These are phyloP conservation scores for Meiosimyza platycephala DNA, from an alignment of 2,888 invertebrate species.

Conservation along the genomic window DNA sequence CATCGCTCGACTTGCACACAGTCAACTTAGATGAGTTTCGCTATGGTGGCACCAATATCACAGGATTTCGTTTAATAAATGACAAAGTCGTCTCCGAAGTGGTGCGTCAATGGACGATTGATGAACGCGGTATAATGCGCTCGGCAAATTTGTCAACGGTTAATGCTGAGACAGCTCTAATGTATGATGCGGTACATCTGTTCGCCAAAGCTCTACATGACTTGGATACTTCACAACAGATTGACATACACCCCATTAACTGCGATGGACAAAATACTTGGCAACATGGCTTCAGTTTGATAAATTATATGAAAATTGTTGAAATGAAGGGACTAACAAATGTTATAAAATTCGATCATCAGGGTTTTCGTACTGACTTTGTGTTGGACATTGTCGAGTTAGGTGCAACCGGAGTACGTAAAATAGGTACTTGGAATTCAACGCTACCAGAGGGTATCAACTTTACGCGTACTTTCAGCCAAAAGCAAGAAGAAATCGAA, in stretches of 20 bases:
- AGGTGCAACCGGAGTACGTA: slow-evolving; percentile 83
- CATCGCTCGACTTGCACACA: slow-evolving; percentile 90
- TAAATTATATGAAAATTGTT: slow-evolving; percentile 97
- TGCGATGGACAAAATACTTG: slow-evolving; percentile 91
- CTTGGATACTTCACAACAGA: slow-evolving; percentile 88
- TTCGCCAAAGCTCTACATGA: slow-evolving; percentile 94
- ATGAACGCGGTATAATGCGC: slow-evolving; percentile 76
- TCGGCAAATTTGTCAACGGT: slow-evolving; percentile 64
- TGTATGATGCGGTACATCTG: slow-evolving; percentile 95
- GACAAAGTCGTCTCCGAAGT: slow-evolving; percentile 84
- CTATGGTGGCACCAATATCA: slow-evolving; percentile 95
- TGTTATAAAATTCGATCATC: slow-evolving; percentile 92
- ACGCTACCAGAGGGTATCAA: slow-evolving; percentile 81
- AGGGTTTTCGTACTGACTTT: slow-evolving; percentile 93
- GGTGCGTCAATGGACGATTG: slow-evolving; percentile 83
- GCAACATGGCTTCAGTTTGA: slow-evolving; percentile 93
- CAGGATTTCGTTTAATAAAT: slow-evolving; percentile 90
- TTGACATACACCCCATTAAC: slow-evolving; percentile 87
- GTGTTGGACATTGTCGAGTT: slow-evolving; percentile 92
- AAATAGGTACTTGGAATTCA: slow-evolving; percentile 90
- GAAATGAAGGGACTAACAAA: slow-evolving; percentile 95
- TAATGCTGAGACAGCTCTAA: slow-evolving; percentile 87
- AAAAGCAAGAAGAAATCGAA: slow-evolving; percentile 88
- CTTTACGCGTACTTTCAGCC: slow-evolving; percentile 86
- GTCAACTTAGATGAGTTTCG: slow-evolving; percentile 94